Evolutionary conservation across 2,888 invertebrate genomes (phyloP).

Genomic region (Drosophila peninsularis): DNA sequence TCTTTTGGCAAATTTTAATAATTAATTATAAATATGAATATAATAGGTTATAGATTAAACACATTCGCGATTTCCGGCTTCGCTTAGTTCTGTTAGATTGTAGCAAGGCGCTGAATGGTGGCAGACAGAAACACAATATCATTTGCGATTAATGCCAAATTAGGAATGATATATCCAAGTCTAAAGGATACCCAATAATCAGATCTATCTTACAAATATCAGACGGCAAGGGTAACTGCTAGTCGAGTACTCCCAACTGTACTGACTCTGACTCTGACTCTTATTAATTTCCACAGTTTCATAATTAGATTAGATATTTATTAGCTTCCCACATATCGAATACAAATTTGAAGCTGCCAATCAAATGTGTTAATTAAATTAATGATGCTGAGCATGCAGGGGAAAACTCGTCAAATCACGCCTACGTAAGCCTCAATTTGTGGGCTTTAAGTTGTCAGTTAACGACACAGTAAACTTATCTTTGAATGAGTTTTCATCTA

Average conservation of each 20-base stretch:
- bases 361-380: conserved; percentile 1
- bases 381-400: background rate
- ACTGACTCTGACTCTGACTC: too few species aligned
- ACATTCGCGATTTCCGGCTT: conserved; percentile 6
- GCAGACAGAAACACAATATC: background rate
- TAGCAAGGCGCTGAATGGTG: background rate
- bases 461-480: background rate
- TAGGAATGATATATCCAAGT: too few species aligned
- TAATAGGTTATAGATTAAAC: background rate
- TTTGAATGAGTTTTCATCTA: background rate
- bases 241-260: too few species aligned
- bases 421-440: background rate
- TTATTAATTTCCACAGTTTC: background rate
- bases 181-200: too few species aligned
- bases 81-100: background rate
- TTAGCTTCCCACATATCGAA: background rate
- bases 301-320: background rate
- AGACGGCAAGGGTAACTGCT: too few species aligned
- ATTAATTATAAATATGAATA: background rate
- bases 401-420: background rate
- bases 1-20: background rate
- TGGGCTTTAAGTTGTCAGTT: background rate
- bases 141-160: too few species aligned
- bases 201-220: too few species aligned
- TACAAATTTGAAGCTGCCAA: background rate